Percentiles rank a stretch among this genome's conserved stretches.
These are phyloP conservation scores for Hirundo rustica DNA, from an alignment of 2,797 vertebrate genomes.

Conservation along the genomic window DNA sequence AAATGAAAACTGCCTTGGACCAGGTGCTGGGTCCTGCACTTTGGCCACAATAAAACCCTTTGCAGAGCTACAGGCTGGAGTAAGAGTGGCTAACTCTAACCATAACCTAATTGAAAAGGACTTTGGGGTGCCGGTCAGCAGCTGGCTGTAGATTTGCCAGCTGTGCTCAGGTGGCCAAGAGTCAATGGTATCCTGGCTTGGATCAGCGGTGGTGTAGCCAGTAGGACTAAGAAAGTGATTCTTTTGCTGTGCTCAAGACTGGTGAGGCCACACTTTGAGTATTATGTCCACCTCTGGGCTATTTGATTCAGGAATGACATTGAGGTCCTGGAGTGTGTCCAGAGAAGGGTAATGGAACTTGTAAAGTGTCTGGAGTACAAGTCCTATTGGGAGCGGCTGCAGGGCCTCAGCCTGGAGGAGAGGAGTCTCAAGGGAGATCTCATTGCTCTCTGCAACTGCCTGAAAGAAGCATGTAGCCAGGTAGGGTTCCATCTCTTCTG, in stretches of 20 bases:
- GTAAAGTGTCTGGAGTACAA: neutral
- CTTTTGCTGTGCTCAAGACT: neutral
- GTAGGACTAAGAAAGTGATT: neutral
- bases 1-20: neutral
- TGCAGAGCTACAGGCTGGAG: neutral
- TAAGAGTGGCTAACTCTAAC: neutral
- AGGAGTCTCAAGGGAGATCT: neutral
- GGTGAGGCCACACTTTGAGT: neutral
- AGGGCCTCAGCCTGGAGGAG: neutral
- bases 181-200: neutral
- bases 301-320: neutral
- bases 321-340: neutral
- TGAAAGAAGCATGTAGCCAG: neutral
- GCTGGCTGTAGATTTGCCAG: neutral
- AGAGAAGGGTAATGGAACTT: neutral
- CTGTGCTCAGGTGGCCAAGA: neutral
- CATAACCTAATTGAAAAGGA: neutral
- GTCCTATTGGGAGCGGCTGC: fast-evolving
- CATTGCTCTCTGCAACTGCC: neutral
- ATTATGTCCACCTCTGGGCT: neutral
- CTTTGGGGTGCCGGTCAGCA: neutral
- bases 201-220: neutral
- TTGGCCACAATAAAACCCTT: neutral
- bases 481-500: neutral
- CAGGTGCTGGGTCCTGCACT: neutral